Conservation (phyloP, 2,797 vertebrate genomes). For the Parauchenoglanis ngamensis region DNA sequence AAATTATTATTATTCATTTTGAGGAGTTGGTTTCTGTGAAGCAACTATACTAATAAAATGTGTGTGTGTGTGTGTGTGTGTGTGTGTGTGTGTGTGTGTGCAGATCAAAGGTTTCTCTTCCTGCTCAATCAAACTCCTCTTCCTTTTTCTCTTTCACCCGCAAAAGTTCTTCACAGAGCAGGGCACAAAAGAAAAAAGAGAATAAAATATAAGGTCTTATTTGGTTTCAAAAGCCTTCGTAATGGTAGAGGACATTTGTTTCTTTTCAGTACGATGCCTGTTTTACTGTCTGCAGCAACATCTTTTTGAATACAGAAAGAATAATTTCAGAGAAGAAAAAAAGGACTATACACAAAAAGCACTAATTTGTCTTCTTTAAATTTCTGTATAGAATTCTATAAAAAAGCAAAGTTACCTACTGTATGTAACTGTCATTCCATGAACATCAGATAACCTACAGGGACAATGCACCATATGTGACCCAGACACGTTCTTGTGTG, state of each 20-base stretch:
- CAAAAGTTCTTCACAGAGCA: constrained; percentile 31
- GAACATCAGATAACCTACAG: not conserved
- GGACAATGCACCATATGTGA: not conserved
- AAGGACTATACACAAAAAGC: not conserved
- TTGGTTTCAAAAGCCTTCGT: not conserved
- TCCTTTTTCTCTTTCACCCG: constrained; percentile 5
- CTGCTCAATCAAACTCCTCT: constrained; percentile 22
- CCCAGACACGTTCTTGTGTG: not conserved
- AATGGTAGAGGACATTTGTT: not conserved
- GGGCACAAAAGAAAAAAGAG: constrained; percentile 39
- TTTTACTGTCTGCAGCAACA: not conserved
- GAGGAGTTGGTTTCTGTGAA: not conserved
- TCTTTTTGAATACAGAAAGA: not conserved
- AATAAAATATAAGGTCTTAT: constrained; percentile 40
- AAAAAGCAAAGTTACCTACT: not conserved
- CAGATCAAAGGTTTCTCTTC: constrained; percentile 4
- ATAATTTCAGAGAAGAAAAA: not conserved
- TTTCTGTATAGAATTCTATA: not conserved
- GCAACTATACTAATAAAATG: not conserved
- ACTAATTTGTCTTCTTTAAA: too few relatives aligned
- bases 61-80: constrained; percentile 12
- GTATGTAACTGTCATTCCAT: not conserved
- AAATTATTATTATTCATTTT: not conserved
- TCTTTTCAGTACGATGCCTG: not conserved
- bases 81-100: constrained; percentile 2